Conservation (phyloP, 2,797 vertebrate species). For the Enteromius mattozi region DNA sequence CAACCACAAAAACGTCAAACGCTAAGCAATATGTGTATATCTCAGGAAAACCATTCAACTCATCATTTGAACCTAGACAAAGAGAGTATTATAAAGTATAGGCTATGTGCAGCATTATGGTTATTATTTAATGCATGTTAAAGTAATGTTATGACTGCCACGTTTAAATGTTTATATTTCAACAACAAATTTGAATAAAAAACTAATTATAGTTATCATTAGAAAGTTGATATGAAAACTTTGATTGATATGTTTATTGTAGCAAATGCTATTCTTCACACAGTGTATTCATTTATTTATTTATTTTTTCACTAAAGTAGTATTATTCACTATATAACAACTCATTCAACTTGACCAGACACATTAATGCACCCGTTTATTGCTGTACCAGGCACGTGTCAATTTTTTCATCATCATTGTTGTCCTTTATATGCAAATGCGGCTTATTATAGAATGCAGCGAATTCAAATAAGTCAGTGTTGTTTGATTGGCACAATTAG, state of each 20-base stretch:
- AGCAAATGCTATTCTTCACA: neutral
- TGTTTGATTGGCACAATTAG: conserved; percentile 30
- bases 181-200: neutral
- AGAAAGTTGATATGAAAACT: neutral
- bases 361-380: neutral
- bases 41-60: neutral
- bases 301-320: neutral
- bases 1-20: neutral
- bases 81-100: neutral
- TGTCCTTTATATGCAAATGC: conserved; percentile 15
- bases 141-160: neutral
- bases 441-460: conserved; percentile 12
- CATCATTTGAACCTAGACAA: neutral
- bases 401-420: conserved; percentile 29
- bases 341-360: neutral
- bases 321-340: neutral
- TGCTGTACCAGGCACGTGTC: neutral
- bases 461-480: conserved; percentile 4
- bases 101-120: neutral
- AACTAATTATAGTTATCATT: neutral
- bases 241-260: neutral
- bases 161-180: neutral
- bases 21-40: neutral
- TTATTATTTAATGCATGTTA: neutral
- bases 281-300: neutral